Percentiles rank a stretch among this genome's conserved stretches.
phyloP scores from a whole-genome alignment of 2,113 vertebrate species.

The Rhipidura dahli region DNA sequence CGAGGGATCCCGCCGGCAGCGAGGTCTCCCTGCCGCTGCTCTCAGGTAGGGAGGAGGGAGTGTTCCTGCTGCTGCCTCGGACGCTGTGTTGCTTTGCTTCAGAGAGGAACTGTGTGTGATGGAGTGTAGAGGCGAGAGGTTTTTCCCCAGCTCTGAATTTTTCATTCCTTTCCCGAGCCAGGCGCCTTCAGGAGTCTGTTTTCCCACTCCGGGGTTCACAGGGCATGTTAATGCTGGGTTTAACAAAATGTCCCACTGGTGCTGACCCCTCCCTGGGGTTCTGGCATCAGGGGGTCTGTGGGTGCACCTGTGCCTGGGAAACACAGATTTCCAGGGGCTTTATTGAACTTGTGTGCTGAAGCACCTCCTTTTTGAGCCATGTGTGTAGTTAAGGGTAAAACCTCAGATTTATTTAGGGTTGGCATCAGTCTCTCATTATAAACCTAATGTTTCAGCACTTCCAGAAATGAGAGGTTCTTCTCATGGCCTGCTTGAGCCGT shows the following conservation, averaged over 20 bases:
- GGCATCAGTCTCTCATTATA: neutral
- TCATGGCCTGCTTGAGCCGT: neutral
- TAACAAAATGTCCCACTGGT: neutral
- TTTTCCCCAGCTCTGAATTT: neutral
- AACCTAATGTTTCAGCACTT: neutral
- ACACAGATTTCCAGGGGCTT: neutral
- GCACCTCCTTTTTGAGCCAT: neutral
- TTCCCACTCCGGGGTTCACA: neutral
- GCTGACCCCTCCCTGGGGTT: neutral
- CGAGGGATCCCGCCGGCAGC: rapidly evolving
- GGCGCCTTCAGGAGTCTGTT: rapidly evolving
- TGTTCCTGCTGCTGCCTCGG: neutral
- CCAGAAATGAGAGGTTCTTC: neutral
- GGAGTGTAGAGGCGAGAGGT: neutral
- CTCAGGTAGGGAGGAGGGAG: neutral
- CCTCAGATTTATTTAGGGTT: neutral
- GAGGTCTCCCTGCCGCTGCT: neutral
- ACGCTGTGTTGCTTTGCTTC: neutral
- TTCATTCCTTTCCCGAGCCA: neutral
- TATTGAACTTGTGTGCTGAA: neutral
- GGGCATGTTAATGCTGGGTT: neutral
- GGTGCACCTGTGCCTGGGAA: neutral
- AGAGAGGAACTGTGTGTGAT: rapidly evolving
- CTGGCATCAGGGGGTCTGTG: neutral
- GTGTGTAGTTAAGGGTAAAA: neutral